phyloP scores from a whole-genome alignment of 2,113 vertebrate species.

The Hippocampus barbouri region DNA sequence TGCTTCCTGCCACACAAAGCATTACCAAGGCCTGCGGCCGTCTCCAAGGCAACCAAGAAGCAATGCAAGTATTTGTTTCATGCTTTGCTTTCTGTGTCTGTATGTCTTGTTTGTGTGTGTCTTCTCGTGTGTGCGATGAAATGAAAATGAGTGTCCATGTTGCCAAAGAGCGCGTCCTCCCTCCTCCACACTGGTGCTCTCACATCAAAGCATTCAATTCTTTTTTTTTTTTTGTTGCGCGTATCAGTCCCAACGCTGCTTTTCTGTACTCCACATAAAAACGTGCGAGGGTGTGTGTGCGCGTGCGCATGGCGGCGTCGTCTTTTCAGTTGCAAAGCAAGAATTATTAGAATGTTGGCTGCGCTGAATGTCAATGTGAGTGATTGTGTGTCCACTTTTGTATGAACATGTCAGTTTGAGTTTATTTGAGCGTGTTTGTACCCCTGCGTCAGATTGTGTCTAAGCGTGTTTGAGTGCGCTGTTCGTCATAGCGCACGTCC shows the following conservation, averaged over 20 bases:
- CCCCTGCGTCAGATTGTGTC: conserved; percentile 25
- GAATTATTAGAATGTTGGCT: conserved; percentile 2
- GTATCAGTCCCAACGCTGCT: conserved; percentile 50
- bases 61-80: conserved; percentile 35
- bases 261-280: conserved; percentile 13
- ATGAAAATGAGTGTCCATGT: conserved; percentile 38
- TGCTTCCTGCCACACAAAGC: conserved; percentile 29
- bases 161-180: conserved; percentile 30
- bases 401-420: neutral
- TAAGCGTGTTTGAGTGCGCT: conserved; percentile 4
- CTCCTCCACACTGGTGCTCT: conserved; percentile 32
- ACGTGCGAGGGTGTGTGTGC: too few relatives aligned
- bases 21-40: conserved; percentile 18
- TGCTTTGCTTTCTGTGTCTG: neutral
- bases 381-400: neutral
- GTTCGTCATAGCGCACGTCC: too few relatives aligned
- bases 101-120: neutral
- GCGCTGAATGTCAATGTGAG: conserved; percentile 43
- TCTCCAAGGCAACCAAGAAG: conserved; percentile 36
- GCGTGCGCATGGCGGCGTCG: neutral
- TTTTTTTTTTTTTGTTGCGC: conserved; percentile 26
- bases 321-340: too few relatives aligned
- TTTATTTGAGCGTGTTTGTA: conserved; percentile 15
- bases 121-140: conserved; percentile 33
- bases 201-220: conserved; percentile 44